Evolutionary conservation across 2,797 vertebrate genomes (phyloP).

Genomic region (Myotis pilosus): DNA sequence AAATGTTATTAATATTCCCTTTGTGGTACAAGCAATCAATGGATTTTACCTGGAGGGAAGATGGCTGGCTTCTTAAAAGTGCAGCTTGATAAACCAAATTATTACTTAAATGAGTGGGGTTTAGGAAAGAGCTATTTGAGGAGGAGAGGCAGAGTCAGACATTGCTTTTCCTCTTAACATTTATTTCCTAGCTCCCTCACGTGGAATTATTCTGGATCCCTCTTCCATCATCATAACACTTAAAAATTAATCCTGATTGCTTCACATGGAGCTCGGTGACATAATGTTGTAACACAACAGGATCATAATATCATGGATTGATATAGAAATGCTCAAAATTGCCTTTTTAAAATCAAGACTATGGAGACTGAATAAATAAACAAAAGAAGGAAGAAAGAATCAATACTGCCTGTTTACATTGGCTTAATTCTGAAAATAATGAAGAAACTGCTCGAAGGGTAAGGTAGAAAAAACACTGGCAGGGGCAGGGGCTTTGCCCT

Average conservation of each 20-base stretch:
- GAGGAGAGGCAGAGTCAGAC: not conserved
- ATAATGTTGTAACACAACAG: not conserved
- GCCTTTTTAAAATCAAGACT: constrained; percentile 14
- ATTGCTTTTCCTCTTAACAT: not conserved
- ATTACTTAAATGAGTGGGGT: not conserved
- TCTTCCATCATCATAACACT: not conserved
- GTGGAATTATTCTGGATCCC: not conserved
- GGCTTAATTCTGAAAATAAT: constrained; percentile 22
- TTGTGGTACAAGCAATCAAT: constrained; percentile 48
- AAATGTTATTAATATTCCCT: constrained; percentile 52
- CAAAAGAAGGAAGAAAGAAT: not conserved
- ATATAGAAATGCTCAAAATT: not conserved
- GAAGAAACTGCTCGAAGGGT: not conserved
- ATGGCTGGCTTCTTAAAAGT: constrained; percentile 18
- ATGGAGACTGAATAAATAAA: not conserved
- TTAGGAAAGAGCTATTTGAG: not conserved
- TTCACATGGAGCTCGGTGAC: not conserved
- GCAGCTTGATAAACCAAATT: constrained; percentile 23
- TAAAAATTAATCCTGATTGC: not conserved
- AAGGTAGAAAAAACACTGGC: not conserved
- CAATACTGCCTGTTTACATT: not conserved
- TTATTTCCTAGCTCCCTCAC: not conserved
- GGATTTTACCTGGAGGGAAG: constrained; percentile 44
- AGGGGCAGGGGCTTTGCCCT: not conserved
- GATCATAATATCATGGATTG: constrained; percentile 14